Conservation (phyloP, 2,113 vertebrate species). For the Mirza zaza region DNA sequence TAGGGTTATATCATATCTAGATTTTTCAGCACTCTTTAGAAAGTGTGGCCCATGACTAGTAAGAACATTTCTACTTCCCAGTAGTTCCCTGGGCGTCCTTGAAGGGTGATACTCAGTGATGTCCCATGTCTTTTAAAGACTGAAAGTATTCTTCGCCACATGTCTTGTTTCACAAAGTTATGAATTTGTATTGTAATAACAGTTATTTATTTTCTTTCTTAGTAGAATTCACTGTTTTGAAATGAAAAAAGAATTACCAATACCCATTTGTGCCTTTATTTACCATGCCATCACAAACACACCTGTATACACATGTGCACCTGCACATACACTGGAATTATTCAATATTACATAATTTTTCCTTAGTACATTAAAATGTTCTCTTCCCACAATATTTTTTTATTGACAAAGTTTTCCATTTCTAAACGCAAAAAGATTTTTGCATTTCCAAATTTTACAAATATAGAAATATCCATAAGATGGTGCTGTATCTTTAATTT, state of each 20-base stretch:
- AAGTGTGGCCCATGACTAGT: neutral
- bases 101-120: neutral
- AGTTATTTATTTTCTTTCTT: neutral
- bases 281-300: neutral
- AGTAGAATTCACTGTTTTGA: slow-evolving; percentile 7
- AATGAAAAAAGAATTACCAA: neutral
- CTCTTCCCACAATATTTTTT: neutral
- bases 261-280: neutral
- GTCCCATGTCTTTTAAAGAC: neutral
- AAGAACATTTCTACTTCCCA: neutral
- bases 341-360: neutral
- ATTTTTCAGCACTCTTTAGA: neutral
- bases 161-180: neutral
- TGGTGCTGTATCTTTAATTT: slow-evolving; percentile 87
- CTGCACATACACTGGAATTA: neutral
- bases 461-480: slow-evolving; percentile 85
- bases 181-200: neutral
- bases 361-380: neutral
- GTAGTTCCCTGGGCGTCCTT: neutral
- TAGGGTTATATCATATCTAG: neutral
- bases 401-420: neutral
- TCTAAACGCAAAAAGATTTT: slow-evolving; percentile 1
- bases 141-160: neutral
- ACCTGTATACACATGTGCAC: no score
- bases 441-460: slow-evolving; percentile 68